These are phyloP conservation scores for Drosophila repletoides DNA, from an alignment of 1,140 invertebrate genomes.

Conservation along the genomic window DNA sequence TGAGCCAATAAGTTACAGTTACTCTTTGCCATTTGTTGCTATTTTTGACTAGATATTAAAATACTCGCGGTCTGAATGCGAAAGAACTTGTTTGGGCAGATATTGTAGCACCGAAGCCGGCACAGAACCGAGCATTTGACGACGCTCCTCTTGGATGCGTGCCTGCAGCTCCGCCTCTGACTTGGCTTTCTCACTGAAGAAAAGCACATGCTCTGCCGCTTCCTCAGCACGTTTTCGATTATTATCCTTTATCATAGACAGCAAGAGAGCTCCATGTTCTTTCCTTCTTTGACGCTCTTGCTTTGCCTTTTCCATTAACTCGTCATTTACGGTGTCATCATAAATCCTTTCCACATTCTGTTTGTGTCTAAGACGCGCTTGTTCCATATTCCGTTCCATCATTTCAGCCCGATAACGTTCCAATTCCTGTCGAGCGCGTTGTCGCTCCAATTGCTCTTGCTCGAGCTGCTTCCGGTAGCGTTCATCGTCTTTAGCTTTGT, in stretches of 20 bases:
- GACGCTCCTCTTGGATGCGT: slow-evolving; percentile 42
- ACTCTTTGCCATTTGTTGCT: background rate
- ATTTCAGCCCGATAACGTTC: slow-evolving; percentile 39
- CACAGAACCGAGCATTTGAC: slow-evolving; percentile 40
- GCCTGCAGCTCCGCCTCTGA: slow-evolving; percentile 35
- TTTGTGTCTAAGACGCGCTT: slow-evolving; percentile 27
- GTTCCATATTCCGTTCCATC: slow-evolving; percentile 15
- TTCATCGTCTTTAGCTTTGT: slow-evolving; percentile 57
- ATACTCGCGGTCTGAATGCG: slow-evolving; percentile 38
- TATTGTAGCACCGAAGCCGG: slow-evolving; percentile 47
- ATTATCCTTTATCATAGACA: slow-evolving; percentile 64
- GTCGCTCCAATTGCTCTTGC: slow-evolving; percentile 42
- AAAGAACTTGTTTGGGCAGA: slow-evolving; percentile 54
- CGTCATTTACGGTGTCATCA: background rate
- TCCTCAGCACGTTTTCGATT: slow-evolving; percentile 55
- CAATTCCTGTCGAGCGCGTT: slow-evolving; percentile 42
- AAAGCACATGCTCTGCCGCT: slow-evolving; percentile 49
- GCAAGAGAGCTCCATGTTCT: slow-evolving; percentile 43
- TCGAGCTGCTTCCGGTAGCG: slow-evolving; percentile 56
- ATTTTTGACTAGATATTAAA: slow-evolving; percentile 22
- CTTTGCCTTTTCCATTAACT: slow-evolving; percentile 12
- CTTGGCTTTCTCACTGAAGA: slow-evolving; percentile 49
- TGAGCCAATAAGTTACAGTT: slow-evolving; percentile 8
- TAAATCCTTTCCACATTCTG: slow-evolving; percentile 7
- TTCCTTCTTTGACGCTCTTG: slow-evolving; percentile 27